Conservation (phyloP, 2,888 invertebrate genomes). For the Lithophane semibrunnea region DNA sequence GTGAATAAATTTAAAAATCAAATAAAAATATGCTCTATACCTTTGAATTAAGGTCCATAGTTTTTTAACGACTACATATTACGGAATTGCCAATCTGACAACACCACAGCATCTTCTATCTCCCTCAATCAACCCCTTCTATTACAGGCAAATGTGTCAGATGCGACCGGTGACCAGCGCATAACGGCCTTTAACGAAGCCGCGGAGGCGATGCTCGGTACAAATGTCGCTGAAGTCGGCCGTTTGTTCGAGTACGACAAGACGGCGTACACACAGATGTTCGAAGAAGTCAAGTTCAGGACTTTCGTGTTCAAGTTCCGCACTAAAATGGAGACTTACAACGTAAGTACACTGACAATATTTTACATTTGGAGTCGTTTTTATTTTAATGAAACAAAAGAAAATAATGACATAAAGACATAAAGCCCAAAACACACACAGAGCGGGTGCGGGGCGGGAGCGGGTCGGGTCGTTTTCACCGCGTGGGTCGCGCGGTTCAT, state of each 20-base stretch:
- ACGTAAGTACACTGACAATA: constrained; percentile 91
- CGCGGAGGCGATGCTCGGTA: constrained; percentile 94
- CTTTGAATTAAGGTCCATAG: background rate
- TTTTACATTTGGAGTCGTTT: background rate
- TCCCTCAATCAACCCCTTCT: background rate
- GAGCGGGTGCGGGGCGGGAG: no score
- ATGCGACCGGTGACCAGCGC: constrained; percentile 97
- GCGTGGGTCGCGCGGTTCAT: no score
- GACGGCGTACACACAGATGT: constrained; percentile 92
- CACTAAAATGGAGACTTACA: constrained; percentile 97
- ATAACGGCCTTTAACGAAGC: constrained; percentile 96
- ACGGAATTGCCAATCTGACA: no score
- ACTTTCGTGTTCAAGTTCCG: constrained; percentile 95
- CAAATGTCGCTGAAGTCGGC: constrained; percentile 94
- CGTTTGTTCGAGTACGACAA: constrained; percentile 93
- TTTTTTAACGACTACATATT: background rate
- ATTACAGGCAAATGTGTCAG: constrained; percentile 94
- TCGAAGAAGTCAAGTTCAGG: constrained; percentile 94
- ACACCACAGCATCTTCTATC: background rate
- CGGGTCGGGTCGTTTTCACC: no score
- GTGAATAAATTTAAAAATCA: no score
- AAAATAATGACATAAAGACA: no score
- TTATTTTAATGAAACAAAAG: no score
- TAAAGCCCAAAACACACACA: no score
- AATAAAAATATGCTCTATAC: background rate